A percentile compares a stretch with the other conserved stretches of the same genome.
These are phyloP conservation scores for Clupea harengus DNA, from an alignment of 2,113 vertebrate species.

Conservation along the genomic window DNA sequence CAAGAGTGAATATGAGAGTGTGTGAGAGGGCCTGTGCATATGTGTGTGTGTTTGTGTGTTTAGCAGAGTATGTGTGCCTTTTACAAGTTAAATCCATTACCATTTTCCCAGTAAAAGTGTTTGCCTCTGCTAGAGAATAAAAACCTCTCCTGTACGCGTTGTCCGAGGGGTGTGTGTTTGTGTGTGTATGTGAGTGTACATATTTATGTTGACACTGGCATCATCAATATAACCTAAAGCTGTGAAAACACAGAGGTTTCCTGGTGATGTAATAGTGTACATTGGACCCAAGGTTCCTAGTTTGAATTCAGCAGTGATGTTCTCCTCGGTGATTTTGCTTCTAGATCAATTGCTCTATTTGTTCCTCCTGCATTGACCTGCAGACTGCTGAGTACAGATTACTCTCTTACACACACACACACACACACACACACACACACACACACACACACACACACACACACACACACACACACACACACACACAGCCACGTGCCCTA, in stretches of 20 bases:
- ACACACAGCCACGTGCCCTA: neutral
- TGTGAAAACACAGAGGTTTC: neutral
- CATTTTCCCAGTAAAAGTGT: neutral
- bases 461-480: constrained; percentile 9
- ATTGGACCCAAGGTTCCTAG: neutral
- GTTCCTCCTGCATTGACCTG: neutral
- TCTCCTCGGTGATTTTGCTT: neutral
- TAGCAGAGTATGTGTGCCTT: neutral
- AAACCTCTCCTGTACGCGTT: too few relatives aligned
- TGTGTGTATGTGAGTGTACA: neutral
- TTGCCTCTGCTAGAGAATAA: neutral
- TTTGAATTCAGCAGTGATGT: neutral
- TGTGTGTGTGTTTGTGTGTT: neutral
- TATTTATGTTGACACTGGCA: neutral
- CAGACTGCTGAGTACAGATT: neutral
- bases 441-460: neutral
- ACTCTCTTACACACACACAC: neutral
- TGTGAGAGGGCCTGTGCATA: neutral
- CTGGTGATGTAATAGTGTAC: neutral
- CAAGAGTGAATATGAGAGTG: neutral
- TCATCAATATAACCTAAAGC: neutral
- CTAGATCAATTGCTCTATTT: neutral
- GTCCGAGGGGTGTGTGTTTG: neutral
- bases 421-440: neutral
- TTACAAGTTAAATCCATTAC: neutral